Evolutionary conservation across 2,888 invertebrate genomes (phyloP), one percentile per base, ranked within the genome.

Genomic region (Spisula solida): DNA sequence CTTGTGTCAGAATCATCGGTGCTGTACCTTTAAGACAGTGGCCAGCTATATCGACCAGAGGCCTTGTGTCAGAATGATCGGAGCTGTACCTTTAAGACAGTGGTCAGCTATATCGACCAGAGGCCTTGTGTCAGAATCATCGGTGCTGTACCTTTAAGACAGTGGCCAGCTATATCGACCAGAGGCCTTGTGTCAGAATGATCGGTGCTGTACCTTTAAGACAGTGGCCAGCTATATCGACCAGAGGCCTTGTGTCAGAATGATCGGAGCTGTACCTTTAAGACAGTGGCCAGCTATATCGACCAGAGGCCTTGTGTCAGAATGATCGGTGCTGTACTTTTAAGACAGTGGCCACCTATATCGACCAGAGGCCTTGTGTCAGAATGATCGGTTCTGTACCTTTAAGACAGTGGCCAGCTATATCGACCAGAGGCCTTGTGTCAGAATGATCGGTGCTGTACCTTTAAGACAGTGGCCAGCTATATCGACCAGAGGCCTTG

Each of bases 31-130:
- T n/a, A n/a, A 75, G 34, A 34, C 75, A 75, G 16, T 31, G 8
- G 75, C 75, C 34, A n/a, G 31, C 75, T 75, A 12, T 75, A 75
- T 75, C 75, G 75, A 75, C 75, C 75, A 14, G 31, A 75, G 34
- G 75, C 1, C 34, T 31, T 16, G 34, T 12, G 34, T 75, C 75
- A 34, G 75, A 31, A 31, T 12, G 31, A 6, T 18, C 14, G 12
- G 34, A 31, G n/a, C n/a, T n/a, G n/a, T n/a, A n/a, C n/a, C n/a
- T n/a, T n/a, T n/a, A n/a, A 75, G 34, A 34, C 75, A 75, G 16
- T 31, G 8, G 75, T 31, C 34, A n/a, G 31, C 75, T 75, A 12
- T 75, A 75, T 75, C 75, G 75, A 75, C 75, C 75, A 14, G 31
- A 75, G 34, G 75, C 1, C 34, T 31, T 16, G 34, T 12, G 34